Conservation (phyloP, 2,888 invertebrate species). For the Nymphalis polychloros region DNA sequence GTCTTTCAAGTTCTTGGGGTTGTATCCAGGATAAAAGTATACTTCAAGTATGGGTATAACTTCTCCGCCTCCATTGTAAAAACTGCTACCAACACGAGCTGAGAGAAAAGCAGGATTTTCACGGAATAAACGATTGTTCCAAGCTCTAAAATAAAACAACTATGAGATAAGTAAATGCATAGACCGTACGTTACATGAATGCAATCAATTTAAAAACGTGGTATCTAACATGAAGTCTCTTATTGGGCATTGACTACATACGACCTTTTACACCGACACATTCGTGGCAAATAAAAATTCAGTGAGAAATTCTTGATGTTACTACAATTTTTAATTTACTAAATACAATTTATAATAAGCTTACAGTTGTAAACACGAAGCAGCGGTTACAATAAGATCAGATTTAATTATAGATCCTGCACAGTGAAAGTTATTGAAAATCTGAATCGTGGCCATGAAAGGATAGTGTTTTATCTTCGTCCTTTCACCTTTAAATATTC, state of each 20-base stretch:
- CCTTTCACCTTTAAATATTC: conserved; percentile 54
- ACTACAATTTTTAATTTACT: too few relatives aligned
- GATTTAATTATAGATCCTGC: conserved; percentile 66
- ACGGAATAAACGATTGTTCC: conserved; percentile 69
- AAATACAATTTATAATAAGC: conserved; percentile 30
- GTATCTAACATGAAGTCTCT: too few relatives aligned
- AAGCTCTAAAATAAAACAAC: conserved; percentile 50
- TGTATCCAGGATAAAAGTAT: conserved; percentile 64
- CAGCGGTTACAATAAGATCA: conserved; percentile 65
- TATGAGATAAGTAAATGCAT: too few relatives aligned
- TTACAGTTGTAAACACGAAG: conserved; percentile 71
- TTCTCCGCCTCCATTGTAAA: conserved; percentile 59
- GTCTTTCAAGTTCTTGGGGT: conserved; percentile 57
- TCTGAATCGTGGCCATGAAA: conserved; percentile 66
- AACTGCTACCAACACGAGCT: conserved; percentile 63
- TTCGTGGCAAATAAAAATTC: too few relatives aligned
- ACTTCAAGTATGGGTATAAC: conserved; percentile 57
- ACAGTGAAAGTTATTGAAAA: conserved; percentile 63
- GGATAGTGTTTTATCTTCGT: conserved; percentile 61
- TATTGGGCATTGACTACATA: too few relatives aligned
- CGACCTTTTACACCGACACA: too few relatives aligned
- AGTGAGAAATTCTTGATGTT: too few relatives aligned
- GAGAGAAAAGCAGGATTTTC: conserved; percentile 66
- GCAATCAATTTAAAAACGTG: too few relatives aligned
- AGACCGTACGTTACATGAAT: too few relatives aligned